These are phyloP conservation scores for Lonchura striata DNA, from an alignment of 2,113 vertebrate genomes.

Conservation along the genomic window DNA sequence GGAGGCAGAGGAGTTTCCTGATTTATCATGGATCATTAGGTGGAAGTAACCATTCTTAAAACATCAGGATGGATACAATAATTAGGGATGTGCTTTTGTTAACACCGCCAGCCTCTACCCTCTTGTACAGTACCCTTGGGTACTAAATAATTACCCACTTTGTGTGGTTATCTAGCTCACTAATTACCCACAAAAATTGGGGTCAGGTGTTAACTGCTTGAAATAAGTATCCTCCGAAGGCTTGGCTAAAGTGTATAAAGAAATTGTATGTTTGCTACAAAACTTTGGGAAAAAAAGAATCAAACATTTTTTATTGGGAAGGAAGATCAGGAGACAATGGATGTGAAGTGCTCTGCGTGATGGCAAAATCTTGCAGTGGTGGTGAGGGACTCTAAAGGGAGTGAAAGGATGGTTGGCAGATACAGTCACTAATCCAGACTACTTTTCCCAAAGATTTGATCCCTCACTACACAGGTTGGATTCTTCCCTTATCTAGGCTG, in stretches of 20 bases:
- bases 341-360: not conserved
- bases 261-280: slow-evolving; percentile 74
- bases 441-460: slow-evolving; percentile 46
- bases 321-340: not conserved
- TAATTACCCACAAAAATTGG: slow-evolving; percentile 86
- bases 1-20: slow-evolving; percentile 59
- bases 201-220: slow-evolving; percentile 84
- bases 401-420: slow-evolving; percentile 5
- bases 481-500: slow-evolving; percentile 22
- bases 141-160: slow-evolving; percentile 85
- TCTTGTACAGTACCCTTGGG: slow-evolving; percentile 78
- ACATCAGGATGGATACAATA: slow-evolving; percentile 73
- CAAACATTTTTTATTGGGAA: not conserved
- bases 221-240: slow-evolving; percentile 83
- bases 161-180: slow-evolving; percentile 84
- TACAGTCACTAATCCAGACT: slow-evolving; percentile 16
- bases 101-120: slow-evolving; percentile 77
- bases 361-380: not conserved
- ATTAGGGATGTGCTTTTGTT: slow-evolving; percentile 83
- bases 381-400: not conserved
- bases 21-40: slow-evolving; percentile 70
- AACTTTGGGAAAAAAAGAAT: slow-evolving; percentile 62
- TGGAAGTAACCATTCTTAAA: slow-evolving; percentile 73
- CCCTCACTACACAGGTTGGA: slow-evolving; percentile 3
- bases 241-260: slow-evolving; percentile 65